Evolutionary conservation across 2,797 vertebrate species (phyloP).

Genomic region (Rhabdophis nuchalis): DNA sequence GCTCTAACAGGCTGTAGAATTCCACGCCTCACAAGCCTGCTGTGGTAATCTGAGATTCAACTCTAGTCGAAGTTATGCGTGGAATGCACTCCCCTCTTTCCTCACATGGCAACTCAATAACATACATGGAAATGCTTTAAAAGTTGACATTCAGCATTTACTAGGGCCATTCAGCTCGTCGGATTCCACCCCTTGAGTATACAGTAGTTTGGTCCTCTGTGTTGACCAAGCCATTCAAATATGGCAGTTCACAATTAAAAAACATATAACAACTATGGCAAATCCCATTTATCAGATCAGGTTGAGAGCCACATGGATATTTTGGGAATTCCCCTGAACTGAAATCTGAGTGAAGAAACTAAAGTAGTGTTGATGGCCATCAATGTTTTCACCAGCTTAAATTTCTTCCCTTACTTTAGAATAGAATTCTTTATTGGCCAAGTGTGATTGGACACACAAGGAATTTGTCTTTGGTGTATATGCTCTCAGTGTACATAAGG

Average conservation of each 20-base stretch:
- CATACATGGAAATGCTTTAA: too few species aligned
- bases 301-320: background rate
- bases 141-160: background rate
- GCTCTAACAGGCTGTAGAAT: too few species aligned
- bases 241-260: background rate
- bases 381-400: background rate
- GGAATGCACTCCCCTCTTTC: too few species aligned
- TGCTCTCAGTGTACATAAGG: too few species aligned
- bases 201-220: background rate
- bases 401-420: background rate
- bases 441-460: too few species aligned
- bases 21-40: too few species aligned
- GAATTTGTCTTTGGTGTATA: background rate
- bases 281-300: background rate
- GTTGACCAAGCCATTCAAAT: background rate
- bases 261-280: background rate
- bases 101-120: too few species aligned
- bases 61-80: too few species aligned
- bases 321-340: background rate
- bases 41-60: too few species aligned
- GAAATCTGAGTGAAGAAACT: background rate
- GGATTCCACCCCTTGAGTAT: background rate
- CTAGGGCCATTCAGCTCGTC: background rate
- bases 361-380: background rate
- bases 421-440: too few species aligned